A percentile compares a stretch with the other conserved stretches of the same genome.
Conservation (phyloP, 2,888 invertebrate species). For the Drosophila acutilabella region DNA sequence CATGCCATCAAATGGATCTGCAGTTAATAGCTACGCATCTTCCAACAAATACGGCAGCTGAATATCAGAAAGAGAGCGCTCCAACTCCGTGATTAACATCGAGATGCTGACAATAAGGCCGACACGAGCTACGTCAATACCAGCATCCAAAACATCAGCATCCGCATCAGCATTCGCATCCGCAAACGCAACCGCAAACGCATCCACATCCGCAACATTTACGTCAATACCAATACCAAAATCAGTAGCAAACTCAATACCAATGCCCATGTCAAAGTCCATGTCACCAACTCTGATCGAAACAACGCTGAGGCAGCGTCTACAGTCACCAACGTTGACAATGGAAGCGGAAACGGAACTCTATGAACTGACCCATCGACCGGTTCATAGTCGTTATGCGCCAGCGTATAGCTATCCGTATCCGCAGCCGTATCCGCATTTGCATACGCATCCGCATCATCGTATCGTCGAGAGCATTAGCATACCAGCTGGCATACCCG, state of each 20-base stretch:
- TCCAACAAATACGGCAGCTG: conserved; percentile 85
- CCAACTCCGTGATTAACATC: conserved; percentile 81
- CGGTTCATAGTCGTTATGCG: conserved; percentile 25
- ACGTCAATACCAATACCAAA: conserved; percentile 33
- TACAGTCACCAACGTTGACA: conserved; percentile 41
- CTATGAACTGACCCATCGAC: conserved; percentile 21
- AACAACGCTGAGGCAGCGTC: conserved; percentile 63
- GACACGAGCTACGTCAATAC: conserved; percentile 29
- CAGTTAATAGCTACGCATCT: conserved; percentile 85
- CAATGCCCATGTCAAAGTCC: conserved; percentile 48
- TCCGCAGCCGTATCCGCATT: conserved; percentile 39
- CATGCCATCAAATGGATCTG: conserved; percentile 85
- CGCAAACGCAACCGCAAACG: conserved; percentile 3
- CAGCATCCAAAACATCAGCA: conserved; percentile 26
- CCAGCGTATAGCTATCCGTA: conserved; percentile 19
- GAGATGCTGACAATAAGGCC: conserved; percentile 76
- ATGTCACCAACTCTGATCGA: conserved; percentile 58
- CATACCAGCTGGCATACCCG: conserved; percentile 71
- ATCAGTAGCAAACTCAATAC: conserved; percentile 34
- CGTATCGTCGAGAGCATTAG: conserved; percentile 54
- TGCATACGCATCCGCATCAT: conserved; percentile 39
- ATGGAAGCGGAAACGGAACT: conserved; percentile 33
- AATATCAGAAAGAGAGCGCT: conserved; percentile 84
- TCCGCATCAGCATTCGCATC: conserved; percentile 18
- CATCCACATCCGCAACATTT: conserved; percentile 35